Base-by-base conservation (phyloP, 2,113 vertebrate species). In the Menura novaehollandiae region DNA sequence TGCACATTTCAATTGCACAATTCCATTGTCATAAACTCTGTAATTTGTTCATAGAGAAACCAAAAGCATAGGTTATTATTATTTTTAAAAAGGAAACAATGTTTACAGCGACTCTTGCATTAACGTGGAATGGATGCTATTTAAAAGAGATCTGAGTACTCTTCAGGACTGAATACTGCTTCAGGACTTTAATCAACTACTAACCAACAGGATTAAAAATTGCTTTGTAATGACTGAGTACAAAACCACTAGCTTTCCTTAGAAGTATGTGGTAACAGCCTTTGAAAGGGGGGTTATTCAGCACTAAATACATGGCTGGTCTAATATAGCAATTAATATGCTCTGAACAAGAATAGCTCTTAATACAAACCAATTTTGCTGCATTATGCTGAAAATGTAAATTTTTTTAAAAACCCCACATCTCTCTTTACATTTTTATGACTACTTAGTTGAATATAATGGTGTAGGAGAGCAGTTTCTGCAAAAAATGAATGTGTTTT, bases 371-470 rank as follows among this genome's bases (percentile, higher is more conserved):
- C 49, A 23, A 51, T 74, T 69, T 68, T 56, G n/a, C 8, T 68
- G 15, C 10, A 35, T 72, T 85, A 58, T 63, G 7, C 11, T 83
- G 11, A 18, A 82, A 79, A 37, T 32, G 4, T 73, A 62, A 49
- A 30, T n/a, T n/a, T n/a, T n/a, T 88, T 64, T 15, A 0, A 41
- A 74, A 51, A 2, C 1, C 6, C 39, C 24, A 3, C 2, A 49
- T 55, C 85, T 82, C 7, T 60, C 17, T 82, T 67, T 52, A 69
- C 4, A 60, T 85, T 91, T 73, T 88, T 55, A 55, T 88, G 20
- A 49, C 15, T 66, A 26, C 28, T 24, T 77, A 56, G 11, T 56
- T 75, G 11, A 24, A 63, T 90, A 64, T 86, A 84, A 62, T 80
- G 32, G 43, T 51, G 9, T 11, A 76, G 19, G 21, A 68, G 37